Percentiles rank a stretch among this genome's conserved stretches.
These are phyloP conservation scores for Amblyornis subalaris DNA, from an alignment of 2,113 vertebrate genomes.

Conservation along the genomic window DNA sequence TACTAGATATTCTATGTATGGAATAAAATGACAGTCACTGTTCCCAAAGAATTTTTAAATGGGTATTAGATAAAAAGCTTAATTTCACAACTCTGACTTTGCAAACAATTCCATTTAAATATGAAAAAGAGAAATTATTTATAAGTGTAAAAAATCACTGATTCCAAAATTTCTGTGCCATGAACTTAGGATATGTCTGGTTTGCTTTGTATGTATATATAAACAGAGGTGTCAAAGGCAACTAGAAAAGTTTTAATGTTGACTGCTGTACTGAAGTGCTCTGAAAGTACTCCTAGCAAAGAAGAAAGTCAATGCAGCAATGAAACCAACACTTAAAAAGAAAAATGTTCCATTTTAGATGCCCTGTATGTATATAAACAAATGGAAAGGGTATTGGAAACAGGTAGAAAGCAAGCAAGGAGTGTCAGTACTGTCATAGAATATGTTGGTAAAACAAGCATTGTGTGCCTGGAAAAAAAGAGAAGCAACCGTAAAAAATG, in stretches of 20 bases:
- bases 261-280: background rate
- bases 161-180: background rate
- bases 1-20: background rate
- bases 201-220: background rate
- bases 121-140: background rate
- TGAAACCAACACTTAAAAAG: background rate
- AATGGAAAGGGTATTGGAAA: background rate
- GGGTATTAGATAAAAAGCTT: background rate
- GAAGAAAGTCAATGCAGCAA: background rate
- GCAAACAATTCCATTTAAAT: background rate
- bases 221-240: background rate
- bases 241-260: background rate
- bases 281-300: background rate
- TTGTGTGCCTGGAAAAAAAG: background rate
- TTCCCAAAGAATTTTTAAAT: background rate
- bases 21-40: background rate
- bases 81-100: background rate
- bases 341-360: background rate
- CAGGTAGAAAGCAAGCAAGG: background rate
- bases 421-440: background rate
- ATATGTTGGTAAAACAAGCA: background rate
- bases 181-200: background rate
- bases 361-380: background rate
- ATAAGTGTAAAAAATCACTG: background rate
- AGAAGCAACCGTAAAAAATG: background rate